phyloP scores from a whole-genome alignment of 35 echinoderm and acorn worm species.

The Heliocidaris erythrogramma region DNA sequence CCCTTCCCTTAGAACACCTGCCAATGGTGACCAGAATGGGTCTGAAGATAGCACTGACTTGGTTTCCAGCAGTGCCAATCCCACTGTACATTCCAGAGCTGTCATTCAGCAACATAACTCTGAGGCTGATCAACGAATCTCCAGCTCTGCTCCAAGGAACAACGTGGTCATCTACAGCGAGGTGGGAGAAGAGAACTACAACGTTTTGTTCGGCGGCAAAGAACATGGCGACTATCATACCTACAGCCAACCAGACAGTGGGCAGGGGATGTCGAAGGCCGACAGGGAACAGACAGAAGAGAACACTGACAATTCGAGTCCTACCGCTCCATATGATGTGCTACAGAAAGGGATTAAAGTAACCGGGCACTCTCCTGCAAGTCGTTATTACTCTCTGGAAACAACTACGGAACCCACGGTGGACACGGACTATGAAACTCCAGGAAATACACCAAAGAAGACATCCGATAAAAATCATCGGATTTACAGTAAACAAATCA shows the following conservation, averaged over 20 bases:
- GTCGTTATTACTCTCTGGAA: background rate
- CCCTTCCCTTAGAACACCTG: background rate
- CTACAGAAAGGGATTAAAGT: background rate
- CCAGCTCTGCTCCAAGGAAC: background rate
- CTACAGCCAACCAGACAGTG: background rate
- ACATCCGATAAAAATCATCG: no score
- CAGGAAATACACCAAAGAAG: background rate
- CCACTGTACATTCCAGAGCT: background rate
- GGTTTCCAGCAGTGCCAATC: background rate
- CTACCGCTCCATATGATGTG: background rate
- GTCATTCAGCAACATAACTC: background rate
- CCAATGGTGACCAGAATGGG: background rate
- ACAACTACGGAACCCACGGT: background rate
- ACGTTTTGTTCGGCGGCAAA: conserved; percentile 7
- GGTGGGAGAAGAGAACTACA: conserved; percentile 19
- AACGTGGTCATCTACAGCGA: background rate
- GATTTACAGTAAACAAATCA: background rate
- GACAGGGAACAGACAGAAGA: background rate
- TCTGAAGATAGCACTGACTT: background rate
- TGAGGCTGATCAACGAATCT: no score
- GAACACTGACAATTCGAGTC: background rate
- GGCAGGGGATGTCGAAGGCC: background rate
- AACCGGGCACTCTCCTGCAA: background rate
- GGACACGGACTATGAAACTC: background rate
- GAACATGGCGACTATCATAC: background rate